Evolutionary conservation across 2,113 vertebrate species (phyloP).

Genomic region (Vulpes lagopus): DNA sequence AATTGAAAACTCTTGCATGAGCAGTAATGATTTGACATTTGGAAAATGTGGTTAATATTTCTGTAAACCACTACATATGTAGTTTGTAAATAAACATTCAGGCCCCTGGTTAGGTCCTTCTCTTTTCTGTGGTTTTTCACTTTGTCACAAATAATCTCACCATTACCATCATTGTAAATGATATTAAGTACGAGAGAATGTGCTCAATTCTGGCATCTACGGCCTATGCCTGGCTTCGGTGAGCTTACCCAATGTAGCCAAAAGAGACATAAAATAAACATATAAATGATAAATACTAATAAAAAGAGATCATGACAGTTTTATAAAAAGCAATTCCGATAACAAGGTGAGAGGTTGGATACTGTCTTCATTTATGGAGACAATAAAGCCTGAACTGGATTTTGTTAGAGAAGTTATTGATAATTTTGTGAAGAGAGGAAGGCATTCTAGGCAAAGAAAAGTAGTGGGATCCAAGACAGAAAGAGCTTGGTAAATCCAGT

Average conservation of each 20-base stretch:
- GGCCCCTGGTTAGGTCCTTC: neutral
- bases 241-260: neutral
- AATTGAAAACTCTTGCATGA: neutral
- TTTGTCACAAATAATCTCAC: neutral
- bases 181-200: neutral
- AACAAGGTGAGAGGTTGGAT: neutral
- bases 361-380: neutral
- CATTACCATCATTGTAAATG: neutral
- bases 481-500: neutral
- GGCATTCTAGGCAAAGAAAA: neutral
- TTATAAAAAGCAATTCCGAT: neutral
- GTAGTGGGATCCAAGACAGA: neutral
- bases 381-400: neutral
- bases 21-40: neutral
- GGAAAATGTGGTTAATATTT: slow-evolving; percentile 30
- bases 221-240: neutral
- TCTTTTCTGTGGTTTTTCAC: slow-evolving; percentile 32
- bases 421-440: neutral
- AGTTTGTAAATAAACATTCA: neutral
- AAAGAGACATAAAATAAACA: neutral
- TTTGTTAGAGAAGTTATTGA: neutral
- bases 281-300: neutral
- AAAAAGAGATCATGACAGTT: neutral
- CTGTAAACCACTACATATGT: neutral
- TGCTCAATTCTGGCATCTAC: neutral